Percentiles rank a stretch among this genome's conserved stretches.
phyloP scores from a whole-genome alignment of 2,113 vertebrate genomes.

The Cyprinodon tularosa region DNA sequence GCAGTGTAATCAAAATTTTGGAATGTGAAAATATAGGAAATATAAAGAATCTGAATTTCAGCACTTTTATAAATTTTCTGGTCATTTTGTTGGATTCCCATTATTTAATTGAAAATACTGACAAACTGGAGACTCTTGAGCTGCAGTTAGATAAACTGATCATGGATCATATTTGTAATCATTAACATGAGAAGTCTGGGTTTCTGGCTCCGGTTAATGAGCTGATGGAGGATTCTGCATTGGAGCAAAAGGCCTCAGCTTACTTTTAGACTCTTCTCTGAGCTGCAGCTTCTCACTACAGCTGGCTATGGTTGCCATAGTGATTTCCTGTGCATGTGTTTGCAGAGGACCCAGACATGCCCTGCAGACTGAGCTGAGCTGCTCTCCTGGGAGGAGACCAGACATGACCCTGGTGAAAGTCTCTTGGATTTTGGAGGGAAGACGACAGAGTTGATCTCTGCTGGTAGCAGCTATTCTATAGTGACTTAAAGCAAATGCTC shows the following conservation, averaged over 20 bases:
- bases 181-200: background rate
- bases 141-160: no score
- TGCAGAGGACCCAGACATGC: constrained; percentile 71
- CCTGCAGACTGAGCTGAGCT: constrained; percentile 73
- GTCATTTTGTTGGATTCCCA: constrained; percentile 68
- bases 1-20: background rate
- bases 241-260: constrained; percentile 60
- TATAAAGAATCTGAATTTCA: no score
- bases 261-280: constrained; percentile 25
- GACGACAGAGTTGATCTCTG: constrained; percentile 27
- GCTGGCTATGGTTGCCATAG: constrained; percentile 70
- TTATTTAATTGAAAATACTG: constrained; percentile 20
- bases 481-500: constrained; percentile 13
- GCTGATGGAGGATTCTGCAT: constrained; percentile 56
- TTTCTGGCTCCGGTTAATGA: constrained; percentile 38
- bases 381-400: constrained; percentile 82
- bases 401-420: constrained; percentile 81
- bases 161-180: background rate
- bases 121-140: background rate
- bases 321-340: constrained; percentile 51
- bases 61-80: background rate
- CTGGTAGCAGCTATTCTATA: constrained; percentile 19
- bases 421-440: constrained; percentile 60
- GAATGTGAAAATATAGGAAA: background rate
- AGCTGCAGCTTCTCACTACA: constrained; percentile 32